Percentiles rank a stretch among this genome's conserved stretches.
These are phyloP conservation scores for Bos taurus DNA, from an alignment of 2,113 vertebrate genomes.

Conservation along the genomic window DNA sequence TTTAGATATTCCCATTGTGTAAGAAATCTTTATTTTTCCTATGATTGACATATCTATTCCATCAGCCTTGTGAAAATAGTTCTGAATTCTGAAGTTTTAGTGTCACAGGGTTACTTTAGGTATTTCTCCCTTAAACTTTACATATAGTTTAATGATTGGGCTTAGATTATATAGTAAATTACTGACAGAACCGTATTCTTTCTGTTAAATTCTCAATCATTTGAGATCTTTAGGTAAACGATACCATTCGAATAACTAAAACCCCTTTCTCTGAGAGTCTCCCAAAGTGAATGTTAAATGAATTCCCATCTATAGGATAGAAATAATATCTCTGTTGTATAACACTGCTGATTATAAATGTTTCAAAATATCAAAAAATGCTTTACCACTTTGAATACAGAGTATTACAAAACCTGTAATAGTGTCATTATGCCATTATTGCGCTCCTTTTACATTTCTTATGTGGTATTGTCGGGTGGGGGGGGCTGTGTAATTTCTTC, in stretches of 20 bases:
- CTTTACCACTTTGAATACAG: background rate
- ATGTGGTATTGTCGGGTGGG: background rate
- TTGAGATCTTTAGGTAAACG: conserved; percentile 5
- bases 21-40: background rate
- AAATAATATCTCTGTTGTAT: background rate
- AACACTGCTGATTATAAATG: background rate
- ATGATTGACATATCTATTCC: background rate
- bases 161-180: background rate
- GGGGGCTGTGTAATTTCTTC: background rate
- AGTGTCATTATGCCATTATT: background rate
- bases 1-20: background rate
- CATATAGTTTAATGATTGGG: background rate
- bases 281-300: background rate
- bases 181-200: background rate
- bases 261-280: background rate
- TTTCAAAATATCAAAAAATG: conserved; percentile 28
- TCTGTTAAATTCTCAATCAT: background rate
- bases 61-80: background rate
- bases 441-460: background rate
- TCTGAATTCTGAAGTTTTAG: conserved; percentile 21
- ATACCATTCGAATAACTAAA: background rate
- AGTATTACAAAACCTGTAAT: background rate
- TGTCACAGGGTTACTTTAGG: conserved; percentile 8
- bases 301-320: background rate
- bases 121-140: background rate